A percentile compares a stretch with the other conserved stretches of the same genome.
Evolutionary conservation across 2,113 vertebrate genomes (phyloP).

Genomic region (Lathamus discolor): DNA sequence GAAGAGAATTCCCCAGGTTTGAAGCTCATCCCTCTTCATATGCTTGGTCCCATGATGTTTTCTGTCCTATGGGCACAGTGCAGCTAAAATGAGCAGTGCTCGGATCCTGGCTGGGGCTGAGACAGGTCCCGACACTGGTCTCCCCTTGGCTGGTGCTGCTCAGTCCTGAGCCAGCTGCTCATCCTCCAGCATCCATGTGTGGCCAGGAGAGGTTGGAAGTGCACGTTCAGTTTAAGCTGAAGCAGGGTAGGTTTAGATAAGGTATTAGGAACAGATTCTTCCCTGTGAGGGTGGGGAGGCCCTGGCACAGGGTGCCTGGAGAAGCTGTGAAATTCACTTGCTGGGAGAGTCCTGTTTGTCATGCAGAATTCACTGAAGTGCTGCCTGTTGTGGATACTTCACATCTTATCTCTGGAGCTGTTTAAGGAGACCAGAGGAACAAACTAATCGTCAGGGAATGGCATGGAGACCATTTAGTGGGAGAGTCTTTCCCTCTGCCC

Average conservation of each 20-base stretch:
- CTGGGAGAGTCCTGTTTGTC: neutral
- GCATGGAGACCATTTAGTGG: neutral
- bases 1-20: neutral
- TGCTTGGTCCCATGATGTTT: rapidly evolving
- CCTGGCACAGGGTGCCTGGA: neutral
- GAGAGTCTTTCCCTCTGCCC: neutral
- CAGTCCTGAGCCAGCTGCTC: neutral
- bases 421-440: neutral
- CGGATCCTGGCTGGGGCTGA: neutral
- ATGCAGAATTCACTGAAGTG: neutral
- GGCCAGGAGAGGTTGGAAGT: neutral
- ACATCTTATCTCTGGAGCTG: neutral
- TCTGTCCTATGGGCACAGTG: neutral
- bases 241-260: neutral
- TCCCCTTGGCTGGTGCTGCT: neutral
- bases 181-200: neutral
- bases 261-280: neutral
- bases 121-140: neutral
- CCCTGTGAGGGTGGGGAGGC: neutral
- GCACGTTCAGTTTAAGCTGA: neutral
- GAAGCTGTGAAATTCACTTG: neutral
- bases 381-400: neutral
- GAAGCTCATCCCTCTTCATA: neutral
- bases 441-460: neutral
- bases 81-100: neutral